Evolutionary conservation across 2,113 vertebrate genomes (phyloP), one percentile per base, ranked within the genome.

Genomic region (Cyanistes caeruleus): DNA sequence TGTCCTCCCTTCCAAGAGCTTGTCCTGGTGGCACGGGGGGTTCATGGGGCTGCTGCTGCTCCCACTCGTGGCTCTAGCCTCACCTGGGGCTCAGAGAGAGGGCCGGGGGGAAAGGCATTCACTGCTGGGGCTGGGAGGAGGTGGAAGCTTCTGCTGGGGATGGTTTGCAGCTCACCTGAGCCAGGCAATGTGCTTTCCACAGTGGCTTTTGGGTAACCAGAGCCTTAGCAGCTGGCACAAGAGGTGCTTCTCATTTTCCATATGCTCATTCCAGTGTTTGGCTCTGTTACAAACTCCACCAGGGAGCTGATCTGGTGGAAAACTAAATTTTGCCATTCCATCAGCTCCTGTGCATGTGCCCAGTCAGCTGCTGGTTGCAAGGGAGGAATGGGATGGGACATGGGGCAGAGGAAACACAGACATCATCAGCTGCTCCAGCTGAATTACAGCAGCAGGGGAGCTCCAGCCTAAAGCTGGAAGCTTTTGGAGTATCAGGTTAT

Each of bases 21-120:
- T 35, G 27, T 9, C 5, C 28, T 15, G 12, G 33, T 31, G 58
- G 11, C 5, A 1, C 0, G 5, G 33, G 67, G 33, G 7, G 53
- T 44, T 18, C 9, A 2, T 0, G 23, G 13, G 65, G 49, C 59
- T 80, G 73, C 77, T 41, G 15, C 65, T 51, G 17, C 65, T 37
- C 37, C 10, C 22, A 4, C 31, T 15, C 35, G 2, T 2, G 24
- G 28, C 48, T 58, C 39, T 11, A 39, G 39, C 39, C 39, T 59
- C 46, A 15, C 46, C 33, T 13, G 58, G 27, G 67, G 23, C 33
- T 22, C 15, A 23, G 25, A 7, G 65, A 80, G 23, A 37, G n/a
- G 46, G 63, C 21, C 46, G 85, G 27, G 35, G 11, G 13, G 64
- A 48, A 4, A 22, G 31, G 43, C 35, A 13, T 30, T 44, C 51